Evolutionary conservation across 2,113 vertebrate genomes (phyloP).

Genomic region (Hippolais icterina): DNA sequence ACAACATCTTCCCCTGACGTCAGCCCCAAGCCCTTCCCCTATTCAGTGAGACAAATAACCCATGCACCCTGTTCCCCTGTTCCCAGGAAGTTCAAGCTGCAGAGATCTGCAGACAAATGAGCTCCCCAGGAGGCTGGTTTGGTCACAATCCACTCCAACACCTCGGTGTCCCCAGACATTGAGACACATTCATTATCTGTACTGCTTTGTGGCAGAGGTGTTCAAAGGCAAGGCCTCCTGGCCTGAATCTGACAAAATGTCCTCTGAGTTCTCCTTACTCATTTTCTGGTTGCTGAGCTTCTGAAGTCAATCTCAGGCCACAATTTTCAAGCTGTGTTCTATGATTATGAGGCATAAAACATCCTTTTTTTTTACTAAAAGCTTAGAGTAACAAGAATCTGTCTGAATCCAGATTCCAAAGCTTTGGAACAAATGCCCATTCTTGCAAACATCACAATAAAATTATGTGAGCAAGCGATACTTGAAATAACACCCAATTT

Average conservation of each 20-base stretch:
- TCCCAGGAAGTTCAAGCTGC: background rate
- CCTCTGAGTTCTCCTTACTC: background rate
- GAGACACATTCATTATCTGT: background rate
- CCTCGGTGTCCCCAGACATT: background rate
- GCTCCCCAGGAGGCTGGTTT: background rate
- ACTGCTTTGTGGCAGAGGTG: background rate
- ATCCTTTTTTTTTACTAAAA: slow-evolving; percentile 1
- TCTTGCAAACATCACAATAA: slow-evolving; percentile 59
- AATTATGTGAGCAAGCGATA: slow-evolving; percentile 44
- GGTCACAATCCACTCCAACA: background rate
- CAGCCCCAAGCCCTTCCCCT: background rate
- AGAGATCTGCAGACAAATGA: background rate
- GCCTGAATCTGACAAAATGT: background rate
- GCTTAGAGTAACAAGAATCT: background rate
- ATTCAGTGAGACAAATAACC: background rate
- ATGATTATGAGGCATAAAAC: background rate
- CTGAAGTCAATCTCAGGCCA: background rate
- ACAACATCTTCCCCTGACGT: background rate
- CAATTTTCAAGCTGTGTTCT: background rate
- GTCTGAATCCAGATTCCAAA: slow-evolving; percentile 16
- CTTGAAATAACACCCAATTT: slow-evolving; percentile 59
- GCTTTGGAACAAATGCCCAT: slow-evolving; percentile 32
- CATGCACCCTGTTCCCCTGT: fast-evolving
- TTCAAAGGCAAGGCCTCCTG: background rate
- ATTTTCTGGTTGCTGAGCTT: background rate